Evolutionary conservation across 2,888 invertebrate species (phyloP).

Genomic region (Scaeva pyrastri): DNA sequence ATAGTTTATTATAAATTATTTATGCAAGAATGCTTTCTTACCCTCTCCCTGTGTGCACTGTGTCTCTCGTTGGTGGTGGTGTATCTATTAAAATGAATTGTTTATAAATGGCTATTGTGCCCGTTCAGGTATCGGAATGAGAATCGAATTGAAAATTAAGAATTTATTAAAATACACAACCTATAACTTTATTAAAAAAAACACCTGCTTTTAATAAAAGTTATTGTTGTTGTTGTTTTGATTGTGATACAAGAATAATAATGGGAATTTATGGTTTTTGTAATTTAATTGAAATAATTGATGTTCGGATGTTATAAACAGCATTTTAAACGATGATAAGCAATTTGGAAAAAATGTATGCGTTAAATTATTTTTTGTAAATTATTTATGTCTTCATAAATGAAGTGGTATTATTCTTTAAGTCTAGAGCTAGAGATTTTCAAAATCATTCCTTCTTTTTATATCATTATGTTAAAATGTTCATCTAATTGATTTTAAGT

Average conservation of each 20-base stretch:
- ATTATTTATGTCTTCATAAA: too few species aligned
- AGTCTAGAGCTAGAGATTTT: too few species aligned
- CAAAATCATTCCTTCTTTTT: too few species aligned
- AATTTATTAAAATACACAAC: not conserved
- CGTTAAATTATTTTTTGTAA: too few species aligned
- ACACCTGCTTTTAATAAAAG: constrained; percentile 9
- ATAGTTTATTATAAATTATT: constrained; percentile 23
- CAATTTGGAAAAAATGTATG: too few species aligned
- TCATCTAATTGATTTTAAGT: too few species aligned
- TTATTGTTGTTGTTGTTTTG: not conserved
- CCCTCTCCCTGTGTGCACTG: not conserved
- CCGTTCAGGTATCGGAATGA: constrained; percentile 2
- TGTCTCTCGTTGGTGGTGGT: too few species aligned
- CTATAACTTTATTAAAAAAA: not conserved
- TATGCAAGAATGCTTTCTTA: constrained; percentile 35
- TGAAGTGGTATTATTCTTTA: too few species aligned
- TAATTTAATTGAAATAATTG: too few species aligned
- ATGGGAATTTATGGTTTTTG: constrained; percentile 3
- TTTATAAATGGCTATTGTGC: constrained; percentile 17
- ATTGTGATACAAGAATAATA: not conserved
- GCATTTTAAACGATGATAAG: too few species aligned
- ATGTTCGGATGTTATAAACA: too few species aligned
- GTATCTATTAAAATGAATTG: not conserved
- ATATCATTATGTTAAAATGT: too few species aligned
- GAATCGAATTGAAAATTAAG: not conserved